phyloP scores from a whole-genome alignment of 2,113 vertebrate genomes.

The Syngnathus typhle region DNA sequence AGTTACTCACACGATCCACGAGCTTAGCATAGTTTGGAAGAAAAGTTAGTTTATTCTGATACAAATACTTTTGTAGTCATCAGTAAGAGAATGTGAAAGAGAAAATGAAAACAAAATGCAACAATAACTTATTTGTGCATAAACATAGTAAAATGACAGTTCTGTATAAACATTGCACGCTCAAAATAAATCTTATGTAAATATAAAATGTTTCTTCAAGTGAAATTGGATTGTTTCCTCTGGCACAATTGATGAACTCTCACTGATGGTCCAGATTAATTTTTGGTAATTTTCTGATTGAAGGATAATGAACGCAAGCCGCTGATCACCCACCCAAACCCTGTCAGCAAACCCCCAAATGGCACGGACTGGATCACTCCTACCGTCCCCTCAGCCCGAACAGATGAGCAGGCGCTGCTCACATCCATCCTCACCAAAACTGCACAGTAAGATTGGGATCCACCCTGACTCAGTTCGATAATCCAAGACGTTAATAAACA shows the following conservation, averaged over 20 bases:
- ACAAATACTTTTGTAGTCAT: too few species aligned
- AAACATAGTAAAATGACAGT: too few species aligned
- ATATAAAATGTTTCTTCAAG: too few species aligned
- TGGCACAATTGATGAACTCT: too few species aligned
- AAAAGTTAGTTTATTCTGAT: too few species aligned
- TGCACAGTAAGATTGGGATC: constrained; percentile 75
- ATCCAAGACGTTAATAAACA: not conserved
- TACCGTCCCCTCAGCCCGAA: constrained; percentile 77
- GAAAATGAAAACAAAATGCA: too few species aligned
- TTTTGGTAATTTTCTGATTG: not conserved
- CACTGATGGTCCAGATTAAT: not conserved
- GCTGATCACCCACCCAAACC: constrained; percentile 79
- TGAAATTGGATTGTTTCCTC: too few species aligned
- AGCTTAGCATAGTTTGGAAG: not conserved
- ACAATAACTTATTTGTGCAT: too few species aligned
- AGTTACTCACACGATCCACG: not conserved
- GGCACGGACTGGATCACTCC: constrained; percentile 78
- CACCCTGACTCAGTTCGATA: not conserved
- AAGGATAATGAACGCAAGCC: constrained; percentile 74
- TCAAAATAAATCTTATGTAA: too few species aligned
- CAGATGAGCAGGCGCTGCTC: constrained; percentile 89
- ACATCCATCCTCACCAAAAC: constrained; percentile 91
- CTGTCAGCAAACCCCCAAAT: constrained; percentile 80
- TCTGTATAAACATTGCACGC: too few species aligned
- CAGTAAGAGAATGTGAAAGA: too few species aligned